Evolutionary conservation across 2,797 vertebrate genomes (phyloP), one percentile per base, ranked within the genome.

Genomic region (Centropyge bicolor): DNA sequence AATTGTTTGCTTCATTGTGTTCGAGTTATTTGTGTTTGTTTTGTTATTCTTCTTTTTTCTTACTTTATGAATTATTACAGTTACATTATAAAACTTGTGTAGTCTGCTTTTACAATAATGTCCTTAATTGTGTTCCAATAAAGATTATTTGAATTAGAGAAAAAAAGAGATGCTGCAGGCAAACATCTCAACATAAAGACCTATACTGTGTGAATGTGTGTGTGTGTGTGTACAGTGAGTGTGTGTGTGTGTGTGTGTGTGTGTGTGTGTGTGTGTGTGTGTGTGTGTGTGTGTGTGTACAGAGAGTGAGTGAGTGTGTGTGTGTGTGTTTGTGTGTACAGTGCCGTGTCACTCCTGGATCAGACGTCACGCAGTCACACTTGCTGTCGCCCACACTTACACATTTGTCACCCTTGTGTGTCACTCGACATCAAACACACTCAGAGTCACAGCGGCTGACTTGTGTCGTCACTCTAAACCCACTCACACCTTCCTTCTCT

Each of bases 361-460:
- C 31, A 3, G 70, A 71, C 77, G 76, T 88, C 80, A 86, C 0
- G 8, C 38, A 41, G 51, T 88, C 85, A 89, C 88, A 87, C 89
- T 81, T 74, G 55, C 14, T 31, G 1, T 51, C 40, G 17, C 62
- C 14, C 72, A 60, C 80, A 35, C 75, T 52, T 70, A 22, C 65
- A 60, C 78, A 51, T 73, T 77, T 70, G 74, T 80, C 82, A 76
- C 31, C 3, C 0, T 16, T 57, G 40, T 76, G 80, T 78, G 70
- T 80, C 71, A 72, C 31, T 61, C 12, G 46, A 63, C 54, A 72
- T 70, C 61, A 43, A n/a, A 62, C 27, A 17, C 57, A 8, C 52
- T 41, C 38, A 24, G 8, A 35, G 38, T 52, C 38, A 20, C 55
- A 46, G 11, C 35, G 3, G 1, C 10, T 36, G 45, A 62, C 46